Evolutionary conservation across 2,888 invertebrate species (phyloP).

Genomic region (Harpalus rubripes): DNA sequence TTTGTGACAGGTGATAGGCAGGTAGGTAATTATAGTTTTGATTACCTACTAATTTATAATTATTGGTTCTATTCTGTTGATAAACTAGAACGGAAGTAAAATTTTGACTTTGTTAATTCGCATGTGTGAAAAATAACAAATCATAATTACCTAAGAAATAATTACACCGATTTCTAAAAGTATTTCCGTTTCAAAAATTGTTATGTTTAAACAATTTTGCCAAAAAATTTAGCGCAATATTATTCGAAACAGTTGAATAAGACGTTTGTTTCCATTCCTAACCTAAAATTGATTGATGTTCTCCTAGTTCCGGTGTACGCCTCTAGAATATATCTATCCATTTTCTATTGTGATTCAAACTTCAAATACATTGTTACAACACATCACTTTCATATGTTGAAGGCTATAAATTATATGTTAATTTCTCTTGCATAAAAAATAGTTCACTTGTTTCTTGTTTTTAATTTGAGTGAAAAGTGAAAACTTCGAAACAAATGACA

Average conservation of each 20-base stretch:
- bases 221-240: background rate
- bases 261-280: background rate
- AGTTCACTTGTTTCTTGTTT: constrained; percentile 42
- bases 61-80: constrained; percentile 7
- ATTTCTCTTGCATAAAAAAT: constrained; percentile 38
- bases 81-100: background rate
- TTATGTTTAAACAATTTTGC: background rate
- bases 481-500: constrained; percentile 25
- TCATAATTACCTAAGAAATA: background rate
- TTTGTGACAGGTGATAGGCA: background rate
- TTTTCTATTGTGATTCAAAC: constrained; percentile 30
- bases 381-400: constrained; percentile 38
- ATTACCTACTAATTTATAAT: constrained; percentile 5
- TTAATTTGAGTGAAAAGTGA: constrained; percentile 27
- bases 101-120: background rate
- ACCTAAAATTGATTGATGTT: background rate
- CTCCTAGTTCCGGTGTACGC: constrained; percentile 13
- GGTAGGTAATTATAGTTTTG: background rate
- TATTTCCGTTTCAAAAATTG: background rate
- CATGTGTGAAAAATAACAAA: constrained; percentile 10
- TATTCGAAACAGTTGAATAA: background rate
- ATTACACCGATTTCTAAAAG: background rate
- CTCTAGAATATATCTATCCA: constrained; percentile 4
- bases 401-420: constrained; percentile 28
- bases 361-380: constrained; percentile 28